Percentiles rank a stretch among this genome's conserved stretches.
These are phyloP conservation scores for Drosophila buzzatii DNA, from an alignment of 2,888 invertebrate genomes.

Conservation along the genomic window DNA sequence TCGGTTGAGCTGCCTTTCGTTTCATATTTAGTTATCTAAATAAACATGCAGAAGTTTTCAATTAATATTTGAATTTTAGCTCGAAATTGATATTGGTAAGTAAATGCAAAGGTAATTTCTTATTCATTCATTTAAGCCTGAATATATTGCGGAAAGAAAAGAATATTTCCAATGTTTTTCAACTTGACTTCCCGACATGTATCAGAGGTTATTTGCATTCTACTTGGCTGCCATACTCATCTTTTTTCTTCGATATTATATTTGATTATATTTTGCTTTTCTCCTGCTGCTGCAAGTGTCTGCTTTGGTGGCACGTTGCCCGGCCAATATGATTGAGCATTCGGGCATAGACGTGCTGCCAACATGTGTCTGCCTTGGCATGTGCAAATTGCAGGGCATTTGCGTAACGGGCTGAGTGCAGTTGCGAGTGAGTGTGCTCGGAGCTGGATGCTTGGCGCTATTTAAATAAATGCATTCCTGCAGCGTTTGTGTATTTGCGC, in stretches of 20 bases:
- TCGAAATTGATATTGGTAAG: too few relatives aligned
- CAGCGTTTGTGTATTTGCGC: conserved; percentile 33
- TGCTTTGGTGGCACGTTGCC: conserved; percentile 35
- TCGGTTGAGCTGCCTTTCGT: background rate
- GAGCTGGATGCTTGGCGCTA: conserved; percentile 24
- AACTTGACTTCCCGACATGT: conserved; percentile 31
- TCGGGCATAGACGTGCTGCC: conserved; percentile 52
- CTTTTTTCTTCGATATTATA: conserved; percentile 4
- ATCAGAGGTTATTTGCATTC: conserved; percentile 63
- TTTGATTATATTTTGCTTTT: conserved; percentile 17
- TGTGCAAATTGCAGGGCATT: conserved; percentile 54
- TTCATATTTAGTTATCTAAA: background rate
- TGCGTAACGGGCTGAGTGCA: conserved; percentile 42
- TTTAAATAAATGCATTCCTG: conserved; percentile 76
- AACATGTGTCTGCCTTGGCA: conserved; percentile 57
- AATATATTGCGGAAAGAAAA: background rate
- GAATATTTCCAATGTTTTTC: conserved; percentile 5
- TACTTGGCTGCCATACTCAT: conserved; percentile 39
- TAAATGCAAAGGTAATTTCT: background rate
- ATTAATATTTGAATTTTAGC: background rate
- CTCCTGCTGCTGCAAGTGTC: conserved; percentile 10
- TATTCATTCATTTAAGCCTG: background rate
- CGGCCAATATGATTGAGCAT: conserved; percentile 68
- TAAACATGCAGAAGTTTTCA: background rate
- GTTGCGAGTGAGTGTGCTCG: background rate